Percentiles rank a stretch among this genome's conserved stretches.
These are phyloP conservation scores for Colaptes auratus DNA, from an alignment of 2,113 vertebrate species.

Conservation along the genomic window DNA sequence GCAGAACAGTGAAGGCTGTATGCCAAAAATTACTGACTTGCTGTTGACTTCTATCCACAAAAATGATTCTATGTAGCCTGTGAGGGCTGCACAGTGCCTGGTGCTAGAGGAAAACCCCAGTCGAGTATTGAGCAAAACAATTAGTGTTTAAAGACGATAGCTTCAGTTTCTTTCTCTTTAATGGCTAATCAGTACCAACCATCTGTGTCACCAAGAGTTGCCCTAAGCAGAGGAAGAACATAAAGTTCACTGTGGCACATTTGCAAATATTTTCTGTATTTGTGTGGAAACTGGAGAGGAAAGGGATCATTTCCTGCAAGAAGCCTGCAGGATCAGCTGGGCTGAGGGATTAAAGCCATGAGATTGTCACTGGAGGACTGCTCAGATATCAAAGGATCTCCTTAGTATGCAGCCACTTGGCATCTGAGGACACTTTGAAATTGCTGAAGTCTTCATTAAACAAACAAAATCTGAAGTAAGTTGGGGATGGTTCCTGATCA, in stretches of 20 bases:
- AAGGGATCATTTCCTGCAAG: background rate
- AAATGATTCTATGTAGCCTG: background rate
- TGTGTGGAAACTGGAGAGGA: background rate
- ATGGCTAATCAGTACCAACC: background rate
- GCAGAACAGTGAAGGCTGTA: slow-evolving; percentile 8
- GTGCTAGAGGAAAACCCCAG: background rate
- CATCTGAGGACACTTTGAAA: slow-evolving; percentile 30
- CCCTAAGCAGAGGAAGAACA: background rate
- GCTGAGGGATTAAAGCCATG: background rate
- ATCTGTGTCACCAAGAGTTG: background rate
- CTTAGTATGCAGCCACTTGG: background rate
- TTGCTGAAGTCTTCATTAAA: background rate
- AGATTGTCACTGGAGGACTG: background rate
- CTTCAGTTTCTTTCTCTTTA: background rate
- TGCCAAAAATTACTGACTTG: slow-evolving; percentile 38
- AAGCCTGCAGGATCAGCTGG: background rate
- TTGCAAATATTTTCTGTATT: background rate
- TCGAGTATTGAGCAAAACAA: background rate
- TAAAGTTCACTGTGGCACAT: background rate
- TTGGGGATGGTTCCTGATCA: background rate
- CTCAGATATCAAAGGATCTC: background rate
- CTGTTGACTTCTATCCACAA: slow-evolving; percentile 24
- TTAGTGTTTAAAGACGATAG: background rate
- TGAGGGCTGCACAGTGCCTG: background rate
- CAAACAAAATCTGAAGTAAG: background rate